phyloP scores from a whole-genome alignment of 2,797 vertebrate species.

The Pteronotus mesoamericanus region DNA sequence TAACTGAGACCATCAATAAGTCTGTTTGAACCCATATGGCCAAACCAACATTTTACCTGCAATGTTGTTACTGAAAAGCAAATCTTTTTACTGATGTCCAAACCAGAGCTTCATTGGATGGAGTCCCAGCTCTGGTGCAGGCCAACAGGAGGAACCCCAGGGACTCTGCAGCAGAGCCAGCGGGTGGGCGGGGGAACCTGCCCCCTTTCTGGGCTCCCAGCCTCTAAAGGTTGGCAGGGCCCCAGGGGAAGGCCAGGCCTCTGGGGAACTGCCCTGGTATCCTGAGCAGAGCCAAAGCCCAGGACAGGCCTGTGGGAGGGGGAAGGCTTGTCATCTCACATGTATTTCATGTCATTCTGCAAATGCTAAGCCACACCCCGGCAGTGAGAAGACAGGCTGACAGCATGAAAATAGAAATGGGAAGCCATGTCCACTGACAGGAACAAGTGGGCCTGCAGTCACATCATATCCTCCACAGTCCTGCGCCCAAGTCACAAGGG shows the following conservation, averaged over 20 bases:
- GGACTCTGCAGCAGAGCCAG: neutral
- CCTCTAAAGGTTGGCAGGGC: neutral
- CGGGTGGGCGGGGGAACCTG: no score
- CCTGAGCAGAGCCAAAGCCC: neutral
- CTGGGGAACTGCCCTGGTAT: neutral
- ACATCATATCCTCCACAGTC: neutral
- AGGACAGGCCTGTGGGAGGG: neutral
- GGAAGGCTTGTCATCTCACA: neutral
- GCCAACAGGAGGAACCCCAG: neutral
- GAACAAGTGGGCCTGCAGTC: constrained; percentile 61
- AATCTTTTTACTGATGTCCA: neutral
- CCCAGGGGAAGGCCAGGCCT: neutral
- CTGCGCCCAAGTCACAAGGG: neutral
- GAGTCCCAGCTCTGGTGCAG: neutral
- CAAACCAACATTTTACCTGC: neutral
- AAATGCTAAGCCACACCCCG: neutral
- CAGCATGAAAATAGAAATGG: neutral
- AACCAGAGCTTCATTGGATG: neutral
- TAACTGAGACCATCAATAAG: neutral
- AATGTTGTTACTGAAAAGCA: neutral
- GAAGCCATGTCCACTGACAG: constrained; percentile 56
- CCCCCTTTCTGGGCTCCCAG: neutral
- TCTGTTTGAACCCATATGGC: neutral
- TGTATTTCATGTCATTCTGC: neutral
- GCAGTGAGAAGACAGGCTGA: no score